phyloP scores from a whole-genome alignment of 2,888 invertebrate species.

The Drymonia ruficornis region DNA sequence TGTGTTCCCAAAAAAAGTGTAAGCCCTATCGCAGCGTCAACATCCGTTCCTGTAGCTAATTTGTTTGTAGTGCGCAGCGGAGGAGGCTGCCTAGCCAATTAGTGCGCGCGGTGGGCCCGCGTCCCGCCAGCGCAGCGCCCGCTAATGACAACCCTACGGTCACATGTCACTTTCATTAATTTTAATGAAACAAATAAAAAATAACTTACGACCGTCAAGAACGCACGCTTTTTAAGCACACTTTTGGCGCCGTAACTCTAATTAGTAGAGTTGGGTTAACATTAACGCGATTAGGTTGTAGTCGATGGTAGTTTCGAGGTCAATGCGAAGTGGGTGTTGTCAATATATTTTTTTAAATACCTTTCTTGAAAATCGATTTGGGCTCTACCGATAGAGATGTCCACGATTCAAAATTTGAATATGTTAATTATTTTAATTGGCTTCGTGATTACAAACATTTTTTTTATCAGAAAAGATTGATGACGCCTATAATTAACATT shows the following conservation, averaged over 20 bases:
- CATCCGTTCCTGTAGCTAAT: conserved; percentile 70
- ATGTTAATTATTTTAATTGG: not conserved
- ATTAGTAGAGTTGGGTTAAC: conserved; percentile 36
- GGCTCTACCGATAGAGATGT: not conserved
- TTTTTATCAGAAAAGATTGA: conserved; percentile 18
- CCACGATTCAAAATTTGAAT: not conserved
- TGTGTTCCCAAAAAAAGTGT: conserved; percentile 25
- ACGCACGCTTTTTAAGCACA: conserved; percentile 31
- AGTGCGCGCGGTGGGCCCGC: conserved; percentile 56
- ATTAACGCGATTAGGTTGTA: conserved; percentile 36
- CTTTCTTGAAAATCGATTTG: not conserved
- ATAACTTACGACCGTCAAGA: no score
- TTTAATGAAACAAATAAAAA: conserved; percentile 51
- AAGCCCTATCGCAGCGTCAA: conserved; percentile 53
- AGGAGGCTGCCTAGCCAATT: conserved; percentile 68
- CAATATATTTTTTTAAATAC: not conserved
- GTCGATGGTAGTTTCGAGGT: conserved; percentile 14
- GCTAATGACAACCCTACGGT: conserved; percentile 58
- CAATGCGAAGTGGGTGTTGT: not conserved
- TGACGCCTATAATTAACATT: conserved; percentile 21
- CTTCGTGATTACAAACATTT: not conserved
- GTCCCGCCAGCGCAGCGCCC: conserved; percentile 44
- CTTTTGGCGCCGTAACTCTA: conserved; percentile 30
- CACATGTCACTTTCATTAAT: conserved; percentile 59
- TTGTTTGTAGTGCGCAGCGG: conserved; percentile 63